Evolutionary conservation across 1,140 invertebrate species (phyloP).

Genomic region (Arctopsyche grandis): DNA sequence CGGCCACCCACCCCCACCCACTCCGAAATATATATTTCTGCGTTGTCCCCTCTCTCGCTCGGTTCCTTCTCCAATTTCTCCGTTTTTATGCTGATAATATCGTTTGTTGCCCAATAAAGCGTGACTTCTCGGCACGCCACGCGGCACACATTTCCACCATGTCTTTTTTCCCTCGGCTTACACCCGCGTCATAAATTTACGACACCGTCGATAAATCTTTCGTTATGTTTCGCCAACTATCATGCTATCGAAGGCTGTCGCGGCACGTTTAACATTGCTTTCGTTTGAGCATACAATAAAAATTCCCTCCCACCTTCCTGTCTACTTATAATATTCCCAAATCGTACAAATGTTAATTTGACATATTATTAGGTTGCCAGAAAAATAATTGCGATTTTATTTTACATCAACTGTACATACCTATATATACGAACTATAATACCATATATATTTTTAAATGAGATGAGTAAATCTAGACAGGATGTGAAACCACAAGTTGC

Average conservation of each 20-base stretch:
- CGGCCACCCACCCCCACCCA: slow-evolving; percentile 4
- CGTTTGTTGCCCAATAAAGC: slow-evolving; percentile 51
- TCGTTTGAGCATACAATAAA: background rate
- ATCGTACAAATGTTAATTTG: no score
- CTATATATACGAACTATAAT: no score
- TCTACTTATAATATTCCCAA: no score
- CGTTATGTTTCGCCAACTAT: slow-evolving; percentile 1
- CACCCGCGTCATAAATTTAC: slow-evolving; percentile 35
- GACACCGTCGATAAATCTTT: slow-evolving; percentile 30
- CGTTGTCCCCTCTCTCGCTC: background rate
- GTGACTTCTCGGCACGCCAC: slow-evolving; percentile 40
- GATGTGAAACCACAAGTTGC: no score
- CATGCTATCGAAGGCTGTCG: background rate
- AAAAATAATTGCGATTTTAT: no score
- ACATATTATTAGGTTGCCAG: no score
- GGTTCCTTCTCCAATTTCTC: slow-evolving; percentile 30
- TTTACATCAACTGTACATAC: no score
- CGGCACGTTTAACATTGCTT: background rate
- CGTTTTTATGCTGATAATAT: slow-evolving; percentile 53
- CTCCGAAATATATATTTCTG: background rate
- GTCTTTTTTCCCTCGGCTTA: slow-evolving; percentile 22
- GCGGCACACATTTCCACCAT: slow-evolving; percentile 37
- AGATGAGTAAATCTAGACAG: no score
- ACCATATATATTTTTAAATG: no score
- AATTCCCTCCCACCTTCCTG: no score